These are phyloP conservation scores for Sussaba pulchella DNA, from an alignment of 2,888 invertebrate genomes.

Conservation along the genomic window DNA sequence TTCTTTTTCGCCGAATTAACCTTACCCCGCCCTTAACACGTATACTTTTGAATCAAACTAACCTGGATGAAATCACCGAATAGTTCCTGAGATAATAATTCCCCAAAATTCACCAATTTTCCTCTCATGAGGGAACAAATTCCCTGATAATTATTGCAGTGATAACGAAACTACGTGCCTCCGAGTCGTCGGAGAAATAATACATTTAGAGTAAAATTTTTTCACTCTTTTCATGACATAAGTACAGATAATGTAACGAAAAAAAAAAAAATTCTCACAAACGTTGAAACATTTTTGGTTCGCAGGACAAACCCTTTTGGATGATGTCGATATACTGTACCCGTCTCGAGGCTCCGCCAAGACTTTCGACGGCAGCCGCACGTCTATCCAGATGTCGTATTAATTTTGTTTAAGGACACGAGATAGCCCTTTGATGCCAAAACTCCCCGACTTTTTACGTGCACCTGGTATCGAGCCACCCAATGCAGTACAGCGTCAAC, in stretches of 20 bases:
- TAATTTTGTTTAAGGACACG: slow-evolving; percentile 76
- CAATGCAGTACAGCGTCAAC: slow-evolving; percentile 86
- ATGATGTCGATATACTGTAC: background rate
- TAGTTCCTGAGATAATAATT: too few species aligned
- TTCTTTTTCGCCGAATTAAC: too few species aligned
- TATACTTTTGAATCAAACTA: too few species aligned
- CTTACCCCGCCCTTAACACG: too few species aligned
- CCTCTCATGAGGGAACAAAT: too few species aligned
- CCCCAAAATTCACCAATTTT: too few species aligned
- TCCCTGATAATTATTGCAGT: background rate
- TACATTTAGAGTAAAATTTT: slow-evolving; percentile 2
- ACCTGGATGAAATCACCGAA: too few species aligned
- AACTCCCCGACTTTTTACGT: slow-evolving; percentile 96
- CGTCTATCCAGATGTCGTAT: slow-evolving; percentile 28
- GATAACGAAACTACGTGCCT: background rate
- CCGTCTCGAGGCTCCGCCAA: background rate
- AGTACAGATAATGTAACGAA: too few species aligned
- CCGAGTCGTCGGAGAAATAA: background rate
- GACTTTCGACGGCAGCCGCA: background rate
- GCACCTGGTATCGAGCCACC: slow-evolving; percentile 94
- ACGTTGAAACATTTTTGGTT: too few species aligned
- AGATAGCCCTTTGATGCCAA: slow-evolving; percentile 96
- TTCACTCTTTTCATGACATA: background rate
- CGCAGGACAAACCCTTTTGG: too few species aligned
- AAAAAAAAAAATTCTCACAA: too few species aligned